Evolutionary conservation across 2,797 vertebrate species (phyloP).

Genomic region (Poeciliopsis infans): DNA sequence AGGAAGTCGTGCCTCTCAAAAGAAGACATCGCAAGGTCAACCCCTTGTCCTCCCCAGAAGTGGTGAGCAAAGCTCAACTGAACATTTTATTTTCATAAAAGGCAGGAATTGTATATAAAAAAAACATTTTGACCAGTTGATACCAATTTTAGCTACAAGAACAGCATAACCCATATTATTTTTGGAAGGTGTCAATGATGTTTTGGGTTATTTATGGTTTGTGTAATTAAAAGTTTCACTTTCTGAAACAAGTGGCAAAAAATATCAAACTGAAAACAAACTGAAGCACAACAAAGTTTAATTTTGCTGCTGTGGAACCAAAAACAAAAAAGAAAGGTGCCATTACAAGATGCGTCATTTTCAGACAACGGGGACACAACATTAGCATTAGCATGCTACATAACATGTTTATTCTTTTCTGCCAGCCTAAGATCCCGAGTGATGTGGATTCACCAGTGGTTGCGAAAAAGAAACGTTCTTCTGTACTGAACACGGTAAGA

Average conservation of each 20-base stretch:
- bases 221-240: neutral
- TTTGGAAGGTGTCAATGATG: too few species aligned
- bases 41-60: constrained; percentile 69
- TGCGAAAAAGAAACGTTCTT: constrained; percentile 58
- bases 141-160: too few species aligned
- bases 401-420: constrained; percentile 7
- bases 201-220: too few species aligned
- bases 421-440: constrained; percentile 57
- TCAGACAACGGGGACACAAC: too few species aligned
- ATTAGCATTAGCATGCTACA: neutral
- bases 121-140: too few species aligned
- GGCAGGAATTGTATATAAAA: too few species aligned
- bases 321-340: neutral
- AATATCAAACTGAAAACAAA: neutral
- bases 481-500: constrained; percentile 64
- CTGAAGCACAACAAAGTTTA: neutral
- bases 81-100: neutral
- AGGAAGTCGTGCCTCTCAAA: constrained; percentile 64
- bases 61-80: constrained; percentile 43
- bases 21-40: constrained; percentile 56
- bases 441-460: constrained; percentile 74
- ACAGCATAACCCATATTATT: neutral
- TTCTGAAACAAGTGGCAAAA: neutral
- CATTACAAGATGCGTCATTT: neutral
- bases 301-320: neutral